Evolutionary conservation across 2,797 vertebrate genomes (phyloP), one percentile per base, ranked within the genome.

Genomic region (Nannoperca obscura): DNA sequence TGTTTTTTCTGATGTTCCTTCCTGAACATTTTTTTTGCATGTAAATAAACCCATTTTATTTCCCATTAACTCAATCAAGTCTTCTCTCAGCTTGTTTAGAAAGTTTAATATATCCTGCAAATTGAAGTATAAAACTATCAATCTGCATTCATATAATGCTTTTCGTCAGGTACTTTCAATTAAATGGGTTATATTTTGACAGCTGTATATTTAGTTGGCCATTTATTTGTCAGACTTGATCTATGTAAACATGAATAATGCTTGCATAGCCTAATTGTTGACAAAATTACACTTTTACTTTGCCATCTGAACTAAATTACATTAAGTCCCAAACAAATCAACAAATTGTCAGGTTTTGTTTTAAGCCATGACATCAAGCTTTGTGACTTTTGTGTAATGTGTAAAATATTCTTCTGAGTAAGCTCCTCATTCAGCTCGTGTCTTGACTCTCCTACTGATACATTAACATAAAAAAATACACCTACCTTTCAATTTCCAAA

Each of bases 191-290:
- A 61, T 15, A 53, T 11, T 34, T 38, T 42, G 42, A 57, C 14
- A 34, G 42, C 22, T 20, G 0, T 24, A 12, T 36, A 46, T 54
- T 60, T 15, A 30, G 6, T 12, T 17, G 11, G 13, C 11, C 3
- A 12, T 12, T 12, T 13, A 2, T 53, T 54, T 78, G 67, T 65
- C 60, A 58, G 67, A 24, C 4, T 19, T 27, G 17, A 77, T 70
- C 5, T 19, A 0, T 46, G 13, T 27, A 22, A 42, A 46, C 1
- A 46, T 65, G 14, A 64, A 42, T 32, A 36, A 22, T 42, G 4
- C 3, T 2, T 1, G 9, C 34, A 24, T 12, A 20, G 53, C n/a
- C 15, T 34, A 50, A 66, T 59, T 53, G 36, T 53, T 36, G 15
- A 44, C 38, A 30, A 17, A 44, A 27, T 71, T 53, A 36, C 8